Conservation (phyloP, 2,113 vertebrate species). For the Proterorhinus semilunaris region DNA sequence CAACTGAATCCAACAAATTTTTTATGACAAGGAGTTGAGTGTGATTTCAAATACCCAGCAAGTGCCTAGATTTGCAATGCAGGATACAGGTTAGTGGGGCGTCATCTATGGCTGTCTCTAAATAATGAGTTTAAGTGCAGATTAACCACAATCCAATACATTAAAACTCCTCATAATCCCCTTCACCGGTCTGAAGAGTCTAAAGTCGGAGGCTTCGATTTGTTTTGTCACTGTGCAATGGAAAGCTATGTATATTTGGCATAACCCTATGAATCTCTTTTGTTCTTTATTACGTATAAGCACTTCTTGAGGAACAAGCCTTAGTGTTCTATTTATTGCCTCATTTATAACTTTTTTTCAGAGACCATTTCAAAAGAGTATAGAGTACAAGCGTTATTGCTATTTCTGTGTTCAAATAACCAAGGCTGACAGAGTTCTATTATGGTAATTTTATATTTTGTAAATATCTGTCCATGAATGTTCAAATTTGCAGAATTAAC, state of each 20-base stretch:
- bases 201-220: constrained; percentile 33
- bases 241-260: constrained; percentile 29
- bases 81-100: constrained; percentile 17
- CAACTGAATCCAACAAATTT: neutral
- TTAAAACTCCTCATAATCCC: constrained; percentile 56
- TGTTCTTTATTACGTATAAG: no score
- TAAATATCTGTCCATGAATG: neutral
- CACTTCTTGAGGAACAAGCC: constrained; percentile 45
- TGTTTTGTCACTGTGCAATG: constrained; percentile 44
- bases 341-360: neutral
- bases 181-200: constrained; percentile 30
- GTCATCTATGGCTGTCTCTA: constrained; percentile 26
- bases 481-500: no score
- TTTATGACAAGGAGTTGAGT: neutral
- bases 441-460: neutral
- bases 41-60: neutral
- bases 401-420: no score
- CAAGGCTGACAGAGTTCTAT: no score
- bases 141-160: constrained; percentile 51
- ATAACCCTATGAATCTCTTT: neutral
- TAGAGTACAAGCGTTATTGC: no score
- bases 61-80: neutral
- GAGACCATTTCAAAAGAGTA: no score
- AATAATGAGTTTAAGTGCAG: constrained; percentile 58
- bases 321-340: constrained; percentile 50